These are phyloP conservation scores for Labroides dimidiatus DNA, from an alignment of 2,797 vertebrate species.

Conservation along the genomic window DNA sequence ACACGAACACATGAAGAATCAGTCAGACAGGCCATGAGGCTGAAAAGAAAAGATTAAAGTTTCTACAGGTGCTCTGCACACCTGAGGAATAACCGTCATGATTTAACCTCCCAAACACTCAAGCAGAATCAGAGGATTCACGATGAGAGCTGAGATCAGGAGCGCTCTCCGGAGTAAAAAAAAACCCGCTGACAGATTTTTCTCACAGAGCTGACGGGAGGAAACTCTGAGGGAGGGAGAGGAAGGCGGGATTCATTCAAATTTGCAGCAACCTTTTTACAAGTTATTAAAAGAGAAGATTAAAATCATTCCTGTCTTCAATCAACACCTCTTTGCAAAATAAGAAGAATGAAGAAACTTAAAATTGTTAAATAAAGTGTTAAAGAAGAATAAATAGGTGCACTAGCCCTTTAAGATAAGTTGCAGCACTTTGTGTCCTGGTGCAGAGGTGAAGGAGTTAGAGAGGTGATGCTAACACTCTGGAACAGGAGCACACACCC, in stretches of 20 bases:
- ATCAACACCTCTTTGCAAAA: no score
- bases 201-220: conserved; percentile 21
- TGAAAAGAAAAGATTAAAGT: no score
- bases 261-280: no score
- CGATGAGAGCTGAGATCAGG: conserved; percentile 18
- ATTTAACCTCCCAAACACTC: conserved; percentile 21
- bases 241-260: not conserved
- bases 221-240: conserved; percentile 23
- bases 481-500: conserved; percentile 5
- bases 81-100: not conserved
- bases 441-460: not conserved
- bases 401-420: not conserved
- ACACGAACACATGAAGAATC: no score
- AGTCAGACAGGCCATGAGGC: no score
- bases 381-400: not conserved
- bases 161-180: conserved; percentile 26
- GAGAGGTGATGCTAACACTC: conserved; percentile 2
- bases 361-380: not conserved
- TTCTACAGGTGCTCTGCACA: conserved; percentile 2
- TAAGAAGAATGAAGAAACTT: not conserved
- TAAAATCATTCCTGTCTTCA: no score
- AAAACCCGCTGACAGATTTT: conserved; percentile 22
- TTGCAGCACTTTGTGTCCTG: not conserved
- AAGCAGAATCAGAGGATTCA: conserved; percentile 1
- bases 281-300: no score